Evolutionary conservation across 2,797 vertebrate species (phyloP).

Genomic region (Tapirus indicus): DNA sequence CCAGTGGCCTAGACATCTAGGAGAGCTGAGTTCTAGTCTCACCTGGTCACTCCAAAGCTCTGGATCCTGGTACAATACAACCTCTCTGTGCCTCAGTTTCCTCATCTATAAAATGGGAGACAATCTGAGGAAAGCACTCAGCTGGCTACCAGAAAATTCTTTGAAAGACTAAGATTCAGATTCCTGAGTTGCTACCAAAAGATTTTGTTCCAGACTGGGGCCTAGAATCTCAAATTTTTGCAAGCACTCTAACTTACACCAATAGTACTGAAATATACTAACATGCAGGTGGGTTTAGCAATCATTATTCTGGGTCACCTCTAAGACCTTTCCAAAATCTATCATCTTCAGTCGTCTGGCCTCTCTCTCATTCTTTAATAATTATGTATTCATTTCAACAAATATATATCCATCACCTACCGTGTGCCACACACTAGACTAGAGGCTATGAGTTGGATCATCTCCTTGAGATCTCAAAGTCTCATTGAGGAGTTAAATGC

Average conservation of each 20-base stretch:
- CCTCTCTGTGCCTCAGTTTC: background rate
- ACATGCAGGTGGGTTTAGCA: background rate
- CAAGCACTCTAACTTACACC: background rate
- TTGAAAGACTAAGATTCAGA: background rate
- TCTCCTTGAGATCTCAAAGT: background rate
- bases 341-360: background rate
- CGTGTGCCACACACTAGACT: background rate
- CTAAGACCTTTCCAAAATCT: background rate
- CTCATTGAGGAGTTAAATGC: background rate
- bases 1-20: background rate
- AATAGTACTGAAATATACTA: background rate
- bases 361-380: background rate
- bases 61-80: background rate
- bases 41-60: background rate
- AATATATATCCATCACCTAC: background rate
- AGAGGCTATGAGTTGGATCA: background rate
- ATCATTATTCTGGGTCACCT: background rate
- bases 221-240: background rate
- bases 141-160: background rate
- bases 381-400: background rate
- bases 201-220: background rate
- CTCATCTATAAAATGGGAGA: background rate
- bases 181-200: background rate
- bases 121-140: background rate
- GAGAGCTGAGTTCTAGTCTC: background rate